These are phyloP conservation scores for Mionectes olivaceus DNA, from an alignment of 2,797 vertebrate genomes.

Conservation along the genomic window DNA sequence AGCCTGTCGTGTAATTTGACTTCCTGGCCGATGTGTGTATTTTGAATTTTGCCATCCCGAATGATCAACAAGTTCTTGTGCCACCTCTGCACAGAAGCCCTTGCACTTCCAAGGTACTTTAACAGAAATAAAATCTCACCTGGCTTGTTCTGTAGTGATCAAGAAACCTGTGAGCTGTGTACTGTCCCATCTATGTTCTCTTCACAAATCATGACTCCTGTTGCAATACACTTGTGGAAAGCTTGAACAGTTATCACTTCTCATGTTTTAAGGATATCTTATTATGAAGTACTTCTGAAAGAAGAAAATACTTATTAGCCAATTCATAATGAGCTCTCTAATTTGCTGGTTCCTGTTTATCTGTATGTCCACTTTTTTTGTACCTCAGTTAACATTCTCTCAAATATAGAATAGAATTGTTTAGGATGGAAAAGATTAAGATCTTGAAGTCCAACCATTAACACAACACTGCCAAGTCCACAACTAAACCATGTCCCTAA, in stretches of 20 bases:
- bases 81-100: neutral
- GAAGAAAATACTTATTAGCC: constrained; percentile 26
- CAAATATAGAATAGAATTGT: neutral
- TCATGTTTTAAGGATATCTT: neutral
- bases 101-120: neutral
- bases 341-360: neutral
- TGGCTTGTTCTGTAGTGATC: neutral
- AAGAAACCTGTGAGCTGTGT: neutral
- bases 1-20: neutral
- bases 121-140: neutral
- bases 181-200: neutral
- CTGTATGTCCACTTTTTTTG: neutral
- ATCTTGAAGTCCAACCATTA: neutral
- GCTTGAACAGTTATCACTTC: neutral
- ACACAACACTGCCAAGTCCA: neutral
- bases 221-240: neutral
- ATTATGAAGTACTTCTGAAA: neutral
- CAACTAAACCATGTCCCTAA: neutral
- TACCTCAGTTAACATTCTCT: neutral
- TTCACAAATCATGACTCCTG: neutral
- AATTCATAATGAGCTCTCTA: constrained; percentile 10
- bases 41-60: neutral
- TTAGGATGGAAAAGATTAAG: neutral
- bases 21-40: neutral
- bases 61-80: neutral